These are phyloP conservation scores for Drosophila monieri DNA, from an alignment of 2,888 invertebrate genomes.

Conservation along the genomic window DNA sequence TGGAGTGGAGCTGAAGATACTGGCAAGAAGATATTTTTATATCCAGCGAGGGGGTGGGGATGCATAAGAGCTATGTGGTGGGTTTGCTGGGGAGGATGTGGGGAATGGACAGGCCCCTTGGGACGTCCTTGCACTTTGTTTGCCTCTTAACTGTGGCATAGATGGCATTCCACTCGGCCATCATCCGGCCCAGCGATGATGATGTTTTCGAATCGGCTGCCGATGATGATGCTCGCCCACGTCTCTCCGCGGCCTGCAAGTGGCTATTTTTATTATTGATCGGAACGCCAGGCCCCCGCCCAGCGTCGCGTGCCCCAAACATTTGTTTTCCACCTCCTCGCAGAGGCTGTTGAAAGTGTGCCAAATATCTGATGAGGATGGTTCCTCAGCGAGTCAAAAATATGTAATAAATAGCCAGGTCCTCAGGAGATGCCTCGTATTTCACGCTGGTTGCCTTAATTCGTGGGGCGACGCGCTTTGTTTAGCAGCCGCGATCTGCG, in stretches of 20 bases:
- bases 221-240: conserved; percentile 32
- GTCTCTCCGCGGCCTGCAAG: conserved; percentile 35
- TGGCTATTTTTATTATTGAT: conserved; percentile 48
- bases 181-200: conserved; percentile 31
- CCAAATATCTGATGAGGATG: conserved; percentile 67
- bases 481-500: conserved; percentile 28
- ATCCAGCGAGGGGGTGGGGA: conserved; percentile 10
- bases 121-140: conserved; percentile 53
- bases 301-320: conserved; percentile 54
- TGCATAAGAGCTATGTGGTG: conserved; percentile 2
- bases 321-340: not conserved
- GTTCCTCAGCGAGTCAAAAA: conserved; percentile 58
- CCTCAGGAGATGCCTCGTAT: conserved; percentile 35
- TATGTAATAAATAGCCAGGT: conserved; percentile 46
- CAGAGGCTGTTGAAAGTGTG: conserved; percentile 52
- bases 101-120: conserved; percentile 25
- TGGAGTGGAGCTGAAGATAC: conserved; percentile 35
- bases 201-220: conserved; percentile 17
- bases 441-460: conserved; percentile 59
- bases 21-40: conserved; percentile 42
- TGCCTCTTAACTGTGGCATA: conserved; percentile 46
- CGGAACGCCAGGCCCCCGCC: conserved; percentile 46
- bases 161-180: conserved; percentile 39
- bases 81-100: not conserved
- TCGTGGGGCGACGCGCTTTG: conserved; percentile 48